Base-by-base conservation (phyloP, 2,888 invertebrate species). In the Galerucella pusilla region DNA sequence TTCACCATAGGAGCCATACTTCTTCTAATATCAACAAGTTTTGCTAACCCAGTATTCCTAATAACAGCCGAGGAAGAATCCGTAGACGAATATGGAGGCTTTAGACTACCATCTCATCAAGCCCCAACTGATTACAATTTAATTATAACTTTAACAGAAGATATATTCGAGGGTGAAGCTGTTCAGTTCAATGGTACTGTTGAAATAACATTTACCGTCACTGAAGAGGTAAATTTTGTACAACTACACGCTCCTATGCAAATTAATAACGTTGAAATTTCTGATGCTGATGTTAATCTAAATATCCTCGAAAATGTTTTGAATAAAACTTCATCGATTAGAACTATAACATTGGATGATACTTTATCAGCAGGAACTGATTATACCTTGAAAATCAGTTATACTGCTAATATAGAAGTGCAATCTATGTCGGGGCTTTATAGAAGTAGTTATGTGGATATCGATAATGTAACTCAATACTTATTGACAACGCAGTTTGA, bases 401-500 rank as follows among this genome's bases (percentile, higher is more conserved):
- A 82, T 25, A 65, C 2, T 0, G 86, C 84, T 2, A 65, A 3
- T 0, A 74, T 88, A 9, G 86, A 85, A 74, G 57, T 64, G 0
- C 85, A 88, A 57, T 81, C 86, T n/a, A 84, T 88, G 79, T 80
- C 81, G 52, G 91, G 91, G 65, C 90, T 91, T 79, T 91, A 90
- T 81, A 85, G 87, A 72, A 89, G 89, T 81, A 87, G 85, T 5
- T 91, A 91, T 80, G 74, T 76, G 4, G 80, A 85, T 28, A 74
- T 83, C 9, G 75, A 83, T 11, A 82, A 80, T 2, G 73, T 80
- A 10, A 79, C 67, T 11, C 80, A 81, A 83, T 87, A 83, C 80
- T 84, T 84, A 70, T 93, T 91, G 0, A 89, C 93, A 0, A 94
- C 94, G 0, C 93, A 94, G 82, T 93, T 94, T 83, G 90, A 94